Evolutionary conservation across 2,797 vertebrate species (phyloP), one percentile per base, ranked within the genome.

Genomic region (Gobio occitaniae): DNA sequence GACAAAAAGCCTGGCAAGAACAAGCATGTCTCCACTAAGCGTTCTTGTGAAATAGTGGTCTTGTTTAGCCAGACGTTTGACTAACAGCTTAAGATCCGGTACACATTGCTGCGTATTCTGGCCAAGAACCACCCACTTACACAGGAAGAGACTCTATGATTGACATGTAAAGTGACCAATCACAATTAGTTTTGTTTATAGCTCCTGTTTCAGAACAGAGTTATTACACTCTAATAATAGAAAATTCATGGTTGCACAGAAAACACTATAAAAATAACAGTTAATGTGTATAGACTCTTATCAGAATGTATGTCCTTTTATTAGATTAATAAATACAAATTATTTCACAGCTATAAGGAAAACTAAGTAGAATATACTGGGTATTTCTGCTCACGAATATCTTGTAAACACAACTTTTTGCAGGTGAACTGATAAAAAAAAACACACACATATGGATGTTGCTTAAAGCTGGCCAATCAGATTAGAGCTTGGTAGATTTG

Each of bases 1-100:
- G 75, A 81, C 83, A 86, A 78, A 86, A 80, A 85, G 76, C 36
- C n/a, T 78, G 29, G 29, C 63, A 47, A 72, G 29, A 80, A 83
- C 48, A 84, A 80, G 82, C 15, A 54, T 71, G 75, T 78, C 61
- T 83, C 29, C 38, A 25, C 32, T 76, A 76, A 75, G 50, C 11
- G 5, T 41, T 69, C 36, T 10, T 65, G 48, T 56, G 72, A 81
- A 10, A 75, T 29, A n/a, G 72, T n/a, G 54, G 47, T 54, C 71
- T 54, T 29, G 32, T 36, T 6, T 41, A 54, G 47, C 61, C 36
- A 54, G 36, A 54, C 16, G 7, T 76, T 76, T 83, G 72, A 68
- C 48, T 38, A 68, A 68, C 50, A 38, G 47, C 17, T 38, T 80
- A 80, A 80, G n/a, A n/a, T 81, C 36, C 17, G 10, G 15, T 54